Percentiles rank a stretch among this genome's conserved stretches.
These are phyloP conservation scores for Aegithalos caudatus DNA, from an alignment of 2,113 vertebrate species.

Conservation along the genomic window DNA sequence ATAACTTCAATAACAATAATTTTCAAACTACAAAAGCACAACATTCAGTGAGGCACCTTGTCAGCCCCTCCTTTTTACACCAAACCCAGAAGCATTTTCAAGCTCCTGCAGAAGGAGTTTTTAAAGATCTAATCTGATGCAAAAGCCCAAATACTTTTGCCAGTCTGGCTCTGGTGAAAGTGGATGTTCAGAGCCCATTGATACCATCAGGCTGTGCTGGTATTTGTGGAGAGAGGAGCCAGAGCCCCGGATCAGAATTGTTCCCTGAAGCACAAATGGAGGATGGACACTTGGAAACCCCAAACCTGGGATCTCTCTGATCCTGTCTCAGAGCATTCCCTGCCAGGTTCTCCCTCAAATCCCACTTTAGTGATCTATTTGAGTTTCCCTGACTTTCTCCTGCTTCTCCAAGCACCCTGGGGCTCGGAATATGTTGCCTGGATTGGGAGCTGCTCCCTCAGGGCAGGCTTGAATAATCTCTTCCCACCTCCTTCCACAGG, in stretches of 20 bases:
- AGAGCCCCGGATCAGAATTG: neutral
- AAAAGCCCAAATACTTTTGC: neutral
- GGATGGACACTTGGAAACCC: neutral
- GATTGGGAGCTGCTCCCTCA: neutral
- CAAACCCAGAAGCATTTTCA: neutral
- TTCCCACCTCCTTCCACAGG: neutral
- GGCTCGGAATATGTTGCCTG: fast-evolving
- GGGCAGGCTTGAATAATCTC: too few relatives aligned
- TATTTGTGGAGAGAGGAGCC: neutral
- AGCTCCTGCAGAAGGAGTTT: neutral
- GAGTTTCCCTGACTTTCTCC: neutral
- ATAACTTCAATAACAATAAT: neutral
- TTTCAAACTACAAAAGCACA: neutral
- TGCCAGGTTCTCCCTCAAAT: neutral
- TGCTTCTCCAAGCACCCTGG: neutral
- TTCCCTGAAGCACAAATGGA: neutral
- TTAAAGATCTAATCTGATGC: neutral
- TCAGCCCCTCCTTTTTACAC: neutral
- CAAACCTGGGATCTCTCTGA: neutral
- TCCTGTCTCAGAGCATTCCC: neutral
- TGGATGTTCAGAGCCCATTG: neutral
- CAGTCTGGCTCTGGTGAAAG: neutral
- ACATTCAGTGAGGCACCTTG: fast-evolving
- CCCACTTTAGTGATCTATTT: neutral
- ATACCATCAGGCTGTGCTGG: neutral